phyloP scores from a whole-genome alignment of 2,888 invertebrate species.

The Xestia sexstrigata region DNA sequence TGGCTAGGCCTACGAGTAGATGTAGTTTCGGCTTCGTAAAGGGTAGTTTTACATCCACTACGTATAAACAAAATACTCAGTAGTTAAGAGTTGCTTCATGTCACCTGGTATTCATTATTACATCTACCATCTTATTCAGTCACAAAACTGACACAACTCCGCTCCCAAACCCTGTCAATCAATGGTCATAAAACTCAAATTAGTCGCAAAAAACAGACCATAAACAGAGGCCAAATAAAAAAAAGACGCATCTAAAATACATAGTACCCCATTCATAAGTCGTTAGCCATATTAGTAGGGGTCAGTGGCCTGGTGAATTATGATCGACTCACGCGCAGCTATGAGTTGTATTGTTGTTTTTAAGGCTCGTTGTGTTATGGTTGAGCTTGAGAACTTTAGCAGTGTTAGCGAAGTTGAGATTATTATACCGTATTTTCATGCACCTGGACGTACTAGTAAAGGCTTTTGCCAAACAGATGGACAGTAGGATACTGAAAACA shows the following conservation, averaged over 20 bases:
- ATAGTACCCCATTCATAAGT: slow-evolving; percentile 78
- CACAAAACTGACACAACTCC: not conserved
- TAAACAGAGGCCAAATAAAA: slow-evolving; percentile 47
- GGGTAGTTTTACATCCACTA: no score
- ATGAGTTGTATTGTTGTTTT: slow-evolving; percentile 57
- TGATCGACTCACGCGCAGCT: slow-evolving; percentile 74
- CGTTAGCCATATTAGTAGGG: slow-evolving; percentile 72
- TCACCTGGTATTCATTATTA: not conserved
- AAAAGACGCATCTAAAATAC: slow-evolving; percentile 61
- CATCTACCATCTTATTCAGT: not conserved
- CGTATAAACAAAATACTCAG: no score
- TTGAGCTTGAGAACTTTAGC: slow-evolving; percentile 5
- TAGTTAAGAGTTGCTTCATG: not conserved
- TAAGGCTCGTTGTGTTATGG: slow-evolving; percentile 32
- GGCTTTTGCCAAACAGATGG: no score
- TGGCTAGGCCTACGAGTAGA: no score
- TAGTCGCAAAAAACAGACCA: slow-evolving; percentile 37
- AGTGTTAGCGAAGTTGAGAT: not conserved
- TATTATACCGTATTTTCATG: not conserved
- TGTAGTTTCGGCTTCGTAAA: no score
- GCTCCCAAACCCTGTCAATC: slow-evolving; percentile 3
- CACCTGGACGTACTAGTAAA: no score
- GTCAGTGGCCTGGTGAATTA: slow-evolving; percentile 79
- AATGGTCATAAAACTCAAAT: slow-evolving; percentile 40
- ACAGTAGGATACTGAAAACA: no score